Conservation (phyloP, 2,113 vertebrate species). For the Amazona guildingii region DNA sequence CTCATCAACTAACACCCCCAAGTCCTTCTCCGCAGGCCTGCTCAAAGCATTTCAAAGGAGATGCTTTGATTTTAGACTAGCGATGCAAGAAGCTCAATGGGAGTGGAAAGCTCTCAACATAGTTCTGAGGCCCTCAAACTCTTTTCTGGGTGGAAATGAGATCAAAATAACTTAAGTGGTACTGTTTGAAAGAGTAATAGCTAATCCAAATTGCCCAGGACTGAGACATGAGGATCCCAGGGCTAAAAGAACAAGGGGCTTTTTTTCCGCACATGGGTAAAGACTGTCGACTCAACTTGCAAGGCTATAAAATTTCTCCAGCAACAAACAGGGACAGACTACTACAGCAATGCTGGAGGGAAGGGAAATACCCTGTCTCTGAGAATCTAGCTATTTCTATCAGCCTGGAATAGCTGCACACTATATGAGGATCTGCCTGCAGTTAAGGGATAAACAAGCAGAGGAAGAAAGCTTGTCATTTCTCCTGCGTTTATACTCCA, state of each 20-base stretch:
- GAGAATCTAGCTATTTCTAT: conserved; percentile 46
- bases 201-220: neutral
- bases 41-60: neutral
- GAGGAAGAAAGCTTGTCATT: neutral
- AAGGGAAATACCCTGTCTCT: conserved; percentile 50
- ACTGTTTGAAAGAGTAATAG: neutral
- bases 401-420: neutral
- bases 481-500: neutral
- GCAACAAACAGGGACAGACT: conserved; percentile 47
- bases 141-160: neutral
- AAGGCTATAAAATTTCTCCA: conserved; percentile 21
- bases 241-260: conserved; percentile 11
- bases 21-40: too few relatives aligned
- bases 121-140: neutral
- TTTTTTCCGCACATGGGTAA: neutral
- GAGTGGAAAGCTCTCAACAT: neutral
- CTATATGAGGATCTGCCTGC: neutral
- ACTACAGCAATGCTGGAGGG: conserved; percentile 33
- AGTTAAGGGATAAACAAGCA: neutral
- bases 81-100: rapidly evolving
- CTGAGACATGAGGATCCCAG: neutral
- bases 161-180: neutral
- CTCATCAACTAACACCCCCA: too few relatives aligned
- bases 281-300: conserved; percentile 29
- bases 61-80: neutral